Percentiles rank a stretch among this genome's conserved stretches.
phyloP scores from a whole-genome alignment of 2,888 invertebrate genomes.

The Lochmaea capreae region DNA sequence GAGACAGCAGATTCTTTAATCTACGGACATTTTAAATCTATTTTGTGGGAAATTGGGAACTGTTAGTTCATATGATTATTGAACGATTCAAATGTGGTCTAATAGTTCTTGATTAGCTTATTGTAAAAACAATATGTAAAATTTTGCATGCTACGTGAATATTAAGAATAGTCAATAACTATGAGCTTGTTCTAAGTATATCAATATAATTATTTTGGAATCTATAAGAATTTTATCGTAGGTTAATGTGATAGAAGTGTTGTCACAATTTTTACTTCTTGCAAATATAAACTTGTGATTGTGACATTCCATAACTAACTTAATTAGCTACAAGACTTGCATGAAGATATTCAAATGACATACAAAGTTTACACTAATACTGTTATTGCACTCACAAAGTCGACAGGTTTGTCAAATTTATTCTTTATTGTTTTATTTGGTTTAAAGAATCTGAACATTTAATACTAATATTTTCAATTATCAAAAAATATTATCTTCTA shows the following conservation, averaged over 20 bases:
- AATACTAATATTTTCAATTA: too few species aligned
- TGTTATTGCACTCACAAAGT: background rate
- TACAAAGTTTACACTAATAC: background rate
- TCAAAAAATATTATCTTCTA: too few species aligned
- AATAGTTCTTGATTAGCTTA: constrained; percentile 3
- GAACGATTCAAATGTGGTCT: background rate
- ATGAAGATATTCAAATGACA: constrained; percentile 35
- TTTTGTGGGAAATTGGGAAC: background rate
- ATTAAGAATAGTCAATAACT: constrained; percentile 37
- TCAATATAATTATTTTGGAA: constrained; percentile 50
- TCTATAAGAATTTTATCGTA: constrained; percentile 6
- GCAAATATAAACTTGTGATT: constrained; percentile 46
- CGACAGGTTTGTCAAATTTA: background rate
- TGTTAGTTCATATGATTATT: background rate
- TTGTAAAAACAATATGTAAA: constrained; percentile 19
- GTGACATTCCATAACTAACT: background rate
- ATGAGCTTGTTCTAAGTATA: constrained; percentile 60
- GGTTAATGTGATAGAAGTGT: constrained; percentile 37
- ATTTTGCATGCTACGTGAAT: constrained; percentile 32
- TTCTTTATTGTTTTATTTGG: background rate
- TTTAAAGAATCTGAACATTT: too few species aligned
- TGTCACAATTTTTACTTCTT: constrained; percentile 47
- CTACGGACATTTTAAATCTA: constrained; percentile 10
- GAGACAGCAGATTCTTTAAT: constrained; percentile 53
- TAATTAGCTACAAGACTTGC: constrained; percentile 27